Conservation (phyloP, 1,140 invertebrate species). For the Cydia amplana region DNA sequence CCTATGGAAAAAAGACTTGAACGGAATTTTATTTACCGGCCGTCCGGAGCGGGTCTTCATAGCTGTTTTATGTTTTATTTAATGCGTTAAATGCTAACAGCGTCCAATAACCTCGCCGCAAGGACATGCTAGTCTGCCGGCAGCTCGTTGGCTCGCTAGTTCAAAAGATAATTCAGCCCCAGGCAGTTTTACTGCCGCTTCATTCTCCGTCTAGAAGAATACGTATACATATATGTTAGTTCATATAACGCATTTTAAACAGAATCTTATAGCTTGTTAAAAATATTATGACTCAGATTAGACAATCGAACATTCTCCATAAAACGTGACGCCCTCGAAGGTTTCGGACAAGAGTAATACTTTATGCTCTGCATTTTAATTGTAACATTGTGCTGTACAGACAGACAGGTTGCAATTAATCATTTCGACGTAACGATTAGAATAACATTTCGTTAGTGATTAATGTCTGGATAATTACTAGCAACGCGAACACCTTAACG, state of each 20-base stretch:
- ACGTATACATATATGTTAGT: not conserved
- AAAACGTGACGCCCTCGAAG: conserved; percentile 32
- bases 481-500: conserved; percentile 36
- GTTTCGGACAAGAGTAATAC: conserved; percentile 23
- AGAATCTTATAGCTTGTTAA: not conserved
- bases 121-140: conserved; percentile 64
- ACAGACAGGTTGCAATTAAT: conserved; percentile 51
- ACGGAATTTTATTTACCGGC: conserved; percentile 71
- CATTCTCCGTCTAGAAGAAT: conserved; percentile 33
- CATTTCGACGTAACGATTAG: conserved; percentile 49
- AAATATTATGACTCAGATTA: not conserved
- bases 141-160: conserved; percentile 46
- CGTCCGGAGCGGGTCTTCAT: conserved; percentile 69
- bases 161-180: conserved; percentile 47
- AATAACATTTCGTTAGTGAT: conserved; percentile 55
- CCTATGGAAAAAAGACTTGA: conserved; percentile 70
- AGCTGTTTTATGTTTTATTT: conserved; percentile 67
- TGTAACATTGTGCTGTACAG: conserved; percentile 42
- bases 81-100: conserved; percentile 74
- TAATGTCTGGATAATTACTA: conserved; percentile 55
- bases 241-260: not conserved
- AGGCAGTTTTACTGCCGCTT: conserved; percentile 50
- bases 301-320: not conserved
- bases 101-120: conserved; percentile 74
- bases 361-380: conserved; percentile 37